Base-by-base conservation (phyloP, 2,888 invertebrate genomes). In the Noctua comes region DNA sequence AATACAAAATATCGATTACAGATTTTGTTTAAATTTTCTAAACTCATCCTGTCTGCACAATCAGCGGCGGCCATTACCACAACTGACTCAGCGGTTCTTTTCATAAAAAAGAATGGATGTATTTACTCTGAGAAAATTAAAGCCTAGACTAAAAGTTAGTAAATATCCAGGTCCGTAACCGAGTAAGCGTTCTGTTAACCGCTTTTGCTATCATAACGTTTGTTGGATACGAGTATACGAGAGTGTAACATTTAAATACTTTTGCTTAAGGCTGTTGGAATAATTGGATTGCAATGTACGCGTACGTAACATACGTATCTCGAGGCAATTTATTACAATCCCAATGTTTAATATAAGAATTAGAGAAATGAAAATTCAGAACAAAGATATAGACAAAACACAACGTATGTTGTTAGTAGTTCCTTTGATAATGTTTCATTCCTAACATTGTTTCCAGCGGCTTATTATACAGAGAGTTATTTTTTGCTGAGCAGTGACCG, bases 1-100 rank as follows among this genome's bases (percentile, higher is more conserved):
- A 43, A 66, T 73, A 77, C 72, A 79, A 85, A 85, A 87, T 83
- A 85, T 83, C 68, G 82, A 87, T 79, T 77, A 79, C 82, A 79
- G 88, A 83, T 74, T 83, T 85, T 81, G 77, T 85, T 85, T 74
- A 85, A 87, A 85, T 88, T 80, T 85, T 78, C 87, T 85, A 74
- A 87, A 76, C 74, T 79, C 83, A 87, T 76, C 80, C 68, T 59
- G 68, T 68, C 77, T n/a, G 62, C 48, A 81, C 80, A 77, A 83
- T 85, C 78, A 79, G 54, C 68, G 77, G 40, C 40, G 46, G 64
- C 77, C 48, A 77, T 77, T 86, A 84, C 68, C 65, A 77, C 54
- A 72, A 71, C 65, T 83, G 79, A 79, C 57, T 86, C 88, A 76
- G 77, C 76, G 51, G 24, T 77, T 83, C 72, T 73, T 75, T 77